Percentiles rank a stretch among this genome's conserved stretches.
phyloP scores from a whole-genome alignment of 2,113 vertebrate genomes.

The Dicentrarchus labrax region DNA sequence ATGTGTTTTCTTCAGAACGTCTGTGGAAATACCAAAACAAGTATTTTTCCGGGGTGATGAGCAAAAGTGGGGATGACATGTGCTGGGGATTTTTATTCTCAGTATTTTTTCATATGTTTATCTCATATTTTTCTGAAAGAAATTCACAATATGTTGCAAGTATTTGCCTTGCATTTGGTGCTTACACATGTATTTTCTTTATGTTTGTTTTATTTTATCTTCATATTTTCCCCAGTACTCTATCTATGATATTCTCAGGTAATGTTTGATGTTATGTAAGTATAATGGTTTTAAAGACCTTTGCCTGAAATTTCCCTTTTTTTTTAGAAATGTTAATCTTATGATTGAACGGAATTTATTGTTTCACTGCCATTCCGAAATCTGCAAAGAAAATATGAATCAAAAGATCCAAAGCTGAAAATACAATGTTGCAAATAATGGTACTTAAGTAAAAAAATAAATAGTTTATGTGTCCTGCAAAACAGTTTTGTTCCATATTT shows the following conservation, averaged over 20 bases:
- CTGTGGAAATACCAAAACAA: conserved; percentile 59
- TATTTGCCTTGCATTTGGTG: background rate
- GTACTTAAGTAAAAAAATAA: background rate
- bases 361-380: background rate
- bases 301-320: background rate
- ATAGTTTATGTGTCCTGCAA: conserved; percentile 23
- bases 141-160: background rate
- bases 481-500: conserved; percentile 66
- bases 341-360: background rate
- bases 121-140: background rate
- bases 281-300: background rate
- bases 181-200: background rate
- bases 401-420: background rate
- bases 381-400: background rate
- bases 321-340: background rate
- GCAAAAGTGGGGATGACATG: conserved; percentile 36
- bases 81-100: background rate
- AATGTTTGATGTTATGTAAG: background rate
- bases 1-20: conserved; percentile 60
- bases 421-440: conserved; percentile 31
- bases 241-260: background rate
- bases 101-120: background rate
- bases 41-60: conserved; percentile 23
- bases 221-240: background rate
- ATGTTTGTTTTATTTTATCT: background rate